Evolutionary conservation across 2,797 vertebrate species (phyloP).

Genomic region (Psittacula echo): DNA sequence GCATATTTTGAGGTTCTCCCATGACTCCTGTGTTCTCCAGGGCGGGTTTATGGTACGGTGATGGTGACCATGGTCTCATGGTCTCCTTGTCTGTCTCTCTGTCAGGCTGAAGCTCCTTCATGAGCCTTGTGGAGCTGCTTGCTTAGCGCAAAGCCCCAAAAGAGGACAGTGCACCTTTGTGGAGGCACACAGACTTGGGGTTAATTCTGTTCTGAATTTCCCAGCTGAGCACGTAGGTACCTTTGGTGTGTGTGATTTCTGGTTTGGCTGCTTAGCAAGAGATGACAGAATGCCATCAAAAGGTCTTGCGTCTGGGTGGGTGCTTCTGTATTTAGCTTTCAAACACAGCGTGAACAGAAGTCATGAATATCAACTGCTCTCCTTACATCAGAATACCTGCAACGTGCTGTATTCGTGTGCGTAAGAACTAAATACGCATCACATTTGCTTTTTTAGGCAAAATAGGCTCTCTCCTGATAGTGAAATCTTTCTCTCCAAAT

Average conservation of each 20-base stretch:
- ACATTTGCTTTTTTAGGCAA: constrained; percentile 29
- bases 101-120: not conserved
- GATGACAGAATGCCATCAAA: not conserved
- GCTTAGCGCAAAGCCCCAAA: not conserved
- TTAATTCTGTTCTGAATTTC: not conserved
- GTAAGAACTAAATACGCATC: not conserved
- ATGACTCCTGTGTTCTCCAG: rapidly evolving
- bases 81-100: not conserved
- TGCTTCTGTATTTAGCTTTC: constrained; percentile 27
- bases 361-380: not conserved
- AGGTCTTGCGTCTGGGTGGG: not conserved
- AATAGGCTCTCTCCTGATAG: not conserved
- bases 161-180: constrained; percentile 4
- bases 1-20: rapidly evolving
- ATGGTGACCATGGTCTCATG: not conserved
- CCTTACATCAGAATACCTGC: constrained; percentile 12
- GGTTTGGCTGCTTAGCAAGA: constrained; percentile 32
- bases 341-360: not conserved
- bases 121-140: not conserved
- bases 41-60: rapidly evolving
- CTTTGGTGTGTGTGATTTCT: not conserved
- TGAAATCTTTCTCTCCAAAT: not conserved
- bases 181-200: not conserved
- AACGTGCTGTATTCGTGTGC: not conserved
- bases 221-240: not conserved